A percentile compares a stretch with the other conserved stretches of the same genome.
Evolutionary conservation across 2,113 vertebrate species (phyloP).

Genomic region (Cryptomyrus ogoouensis): DNA sequence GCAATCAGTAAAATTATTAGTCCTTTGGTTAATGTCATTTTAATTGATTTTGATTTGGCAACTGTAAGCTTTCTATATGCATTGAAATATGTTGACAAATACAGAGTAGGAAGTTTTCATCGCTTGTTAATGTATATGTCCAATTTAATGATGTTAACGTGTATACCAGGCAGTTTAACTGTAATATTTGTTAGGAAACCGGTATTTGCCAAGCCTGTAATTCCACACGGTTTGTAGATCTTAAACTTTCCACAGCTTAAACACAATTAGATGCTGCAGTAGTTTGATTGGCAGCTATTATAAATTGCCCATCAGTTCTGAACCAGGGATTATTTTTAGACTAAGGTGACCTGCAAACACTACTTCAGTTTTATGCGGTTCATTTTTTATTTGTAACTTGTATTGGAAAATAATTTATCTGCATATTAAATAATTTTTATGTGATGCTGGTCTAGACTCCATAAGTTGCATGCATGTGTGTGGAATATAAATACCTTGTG

Average conservation of each 20-base stretch:
- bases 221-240: background rate
- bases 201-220: background rate
- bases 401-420: background rate
- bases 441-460: background rate
- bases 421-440: background rate
- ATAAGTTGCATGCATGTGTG: background rate
- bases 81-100: background rate
- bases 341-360: background rate
- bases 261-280: background rate
- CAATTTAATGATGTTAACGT: background rate
- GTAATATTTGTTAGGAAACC: background rate
- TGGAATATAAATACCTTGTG: background rate
- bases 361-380: background rate
- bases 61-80: background rate
- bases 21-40: background rate
- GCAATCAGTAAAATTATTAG: background rate
- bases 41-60: background rate
- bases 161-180: background rate
- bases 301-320: background rate
- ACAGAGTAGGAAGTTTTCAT: background rate
- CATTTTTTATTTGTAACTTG: background rate
- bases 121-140: background rate
- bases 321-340: background rate
- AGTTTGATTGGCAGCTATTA: background rate
- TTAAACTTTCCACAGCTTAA: background rate